A percentile compares a stretch with the other conserved stretches of the same genome.
Evolutionary conservation across 2,113 vertebrate species (phyloP).

Genomic region (Tragulus kanchil): DNA sequence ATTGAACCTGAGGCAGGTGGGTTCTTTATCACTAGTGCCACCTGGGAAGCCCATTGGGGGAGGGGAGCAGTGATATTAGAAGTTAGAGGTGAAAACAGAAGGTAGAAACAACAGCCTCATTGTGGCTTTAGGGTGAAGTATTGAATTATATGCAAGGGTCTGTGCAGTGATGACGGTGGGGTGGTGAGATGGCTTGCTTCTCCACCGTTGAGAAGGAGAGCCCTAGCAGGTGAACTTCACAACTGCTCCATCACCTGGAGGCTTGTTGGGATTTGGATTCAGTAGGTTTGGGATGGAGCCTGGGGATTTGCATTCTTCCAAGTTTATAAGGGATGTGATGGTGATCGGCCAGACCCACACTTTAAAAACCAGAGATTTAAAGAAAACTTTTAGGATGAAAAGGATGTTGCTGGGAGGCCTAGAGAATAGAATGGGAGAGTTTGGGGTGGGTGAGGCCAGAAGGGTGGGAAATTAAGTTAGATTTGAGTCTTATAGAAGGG

Average conservation of each 20-base stretch:
- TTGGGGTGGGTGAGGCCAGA: background rate
- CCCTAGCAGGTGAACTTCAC: background rate
- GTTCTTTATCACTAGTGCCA: no score
- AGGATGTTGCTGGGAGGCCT: background rate
- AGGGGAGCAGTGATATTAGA: background rate
- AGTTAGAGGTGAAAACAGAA: background rate
- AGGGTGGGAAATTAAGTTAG: background rate
- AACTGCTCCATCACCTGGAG: background rate
- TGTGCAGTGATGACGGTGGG: no score
- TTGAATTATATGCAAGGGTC: background rate
- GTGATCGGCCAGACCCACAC: background rate
- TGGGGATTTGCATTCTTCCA: background rate
- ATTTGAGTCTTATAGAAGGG: background rate
- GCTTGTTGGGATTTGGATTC: background rate
- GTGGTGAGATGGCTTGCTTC: rapidly evolving
- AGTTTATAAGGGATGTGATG: background rate
- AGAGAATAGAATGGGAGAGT: background rate
- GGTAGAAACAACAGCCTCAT: background rate
- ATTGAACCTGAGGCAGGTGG: no score
- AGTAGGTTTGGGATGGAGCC: no score
- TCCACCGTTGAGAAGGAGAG: background rate
- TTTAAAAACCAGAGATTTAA: background rate
- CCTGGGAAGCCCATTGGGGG: no score
- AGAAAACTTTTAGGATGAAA: background rate
- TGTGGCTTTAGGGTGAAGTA: background rate